Percentiles rank a stretch among this genome's conserved stretches.
These are phyloP conservation scores for Achlya flavicornis DNA, from an alignment of 2,888 invertebrate genomes.

Conservation along the genomic window DNA sequence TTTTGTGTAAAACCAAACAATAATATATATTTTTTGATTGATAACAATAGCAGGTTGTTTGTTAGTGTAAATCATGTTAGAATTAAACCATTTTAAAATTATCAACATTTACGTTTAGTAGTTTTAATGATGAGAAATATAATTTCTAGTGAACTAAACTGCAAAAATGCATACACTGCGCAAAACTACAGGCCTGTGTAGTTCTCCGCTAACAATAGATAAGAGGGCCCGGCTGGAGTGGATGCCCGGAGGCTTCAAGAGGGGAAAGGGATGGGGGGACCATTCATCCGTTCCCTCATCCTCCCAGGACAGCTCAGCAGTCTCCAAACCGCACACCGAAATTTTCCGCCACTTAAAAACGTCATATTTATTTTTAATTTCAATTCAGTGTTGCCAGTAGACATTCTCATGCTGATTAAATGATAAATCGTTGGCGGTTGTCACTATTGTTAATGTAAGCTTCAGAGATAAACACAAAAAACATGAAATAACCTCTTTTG, in stretches of 20 bases:
- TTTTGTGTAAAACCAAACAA: too few species aligned
- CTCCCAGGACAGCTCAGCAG: slow-evolving; percentile 13
- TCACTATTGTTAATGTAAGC: neutral
- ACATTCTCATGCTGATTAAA: neutral
- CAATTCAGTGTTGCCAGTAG: neutral
- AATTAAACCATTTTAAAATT: too few species aligned
- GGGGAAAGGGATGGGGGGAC: slow-evolving; percentile 18
- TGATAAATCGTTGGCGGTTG: neutral
- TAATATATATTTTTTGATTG: too few species aligned
- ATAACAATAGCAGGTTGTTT: too few species aligned
- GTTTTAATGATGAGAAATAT: neutral
- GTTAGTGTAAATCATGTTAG: too few species aligned
- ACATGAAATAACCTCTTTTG: neutral
- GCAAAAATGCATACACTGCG: slow-evolving; percentile 8
- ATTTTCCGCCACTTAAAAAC: slow-evolving; percentile 16
- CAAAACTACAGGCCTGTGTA: slow-evolving; percentile 30
- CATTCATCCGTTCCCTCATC: slow-evolving; percentile 42
- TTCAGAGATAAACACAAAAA: neutral
- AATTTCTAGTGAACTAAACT: neutral
- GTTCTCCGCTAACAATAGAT: slow-evolving; percentile 60
- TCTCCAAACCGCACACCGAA: slow-evolving; percentile 19
- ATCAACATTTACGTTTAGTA: neutral
- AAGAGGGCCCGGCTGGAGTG: slow-evolving; percentile 47
- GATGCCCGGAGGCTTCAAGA: slow-evolving; percentile 31
- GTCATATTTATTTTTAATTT: neutral